Evolutionary conservation across 2,113 vertebrate species (phyloP), one percentile per base, ranked within the genome.

Genomic region (Psilopsiagon aurifrons): DNA sequence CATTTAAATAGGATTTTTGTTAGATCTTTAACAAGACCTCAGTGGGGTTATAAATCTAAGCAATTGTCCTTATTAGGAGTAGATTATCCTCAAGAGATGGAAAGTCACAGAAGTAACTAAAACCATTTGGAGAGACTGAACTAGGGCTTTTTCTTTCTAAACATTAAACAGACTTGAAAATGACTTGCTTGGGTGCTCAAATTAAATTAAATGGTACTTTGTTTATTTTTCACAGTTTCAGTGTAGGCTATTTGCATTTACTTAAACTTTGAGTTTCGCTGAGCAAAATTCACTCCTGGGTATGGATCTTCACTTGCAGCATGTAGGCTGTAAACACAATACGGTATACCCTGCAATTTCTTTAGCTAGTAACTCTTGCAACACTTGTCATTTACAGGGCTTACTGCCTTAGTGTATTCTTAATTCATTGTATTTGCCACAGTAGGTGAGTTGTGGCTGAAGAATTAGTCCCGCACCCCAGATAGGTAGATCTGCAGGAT

Each of bases 21-120:
- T 97, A 97, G 95, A 96, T 98, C 97, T 98, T 98, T 98, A 98
- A 98, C 97, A 97, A 98, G 98, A 98, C 97, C 98, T 98, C 98
- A 49, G 87, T 97, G 97, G 98, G 95, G 94, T 97, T 94, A 98
- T 98, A 98, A 98, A 98, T 98, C 98, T 98, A 92, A 98, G 96
- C 96, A 97, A 97, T 96, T 97, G 98, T 98, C 97, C 98, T 98
- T 98, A 98, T 98, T 98, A 98, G 95, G 90, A 97, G 89, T 88
- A 97, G 96, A 98, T 98, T 97, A 98, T 97, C 86, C 98, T 97
- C 97, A 83, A 74, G 97, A 97, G 97, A 97, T 90, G 66, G 49
- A 93, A 97, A 97, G 97, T 97, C 97, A 96, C 96, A 96, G 92
- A 97, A 98, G 97, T 97, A 97, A 96, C 96, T 98, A 96, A 94